A percentile compares a stretch with the other conserved stretches of the same genome.
Conservation (phyloP, 2,797 vertebrate species). For the Brachyrhaphis roseni region DNA sequence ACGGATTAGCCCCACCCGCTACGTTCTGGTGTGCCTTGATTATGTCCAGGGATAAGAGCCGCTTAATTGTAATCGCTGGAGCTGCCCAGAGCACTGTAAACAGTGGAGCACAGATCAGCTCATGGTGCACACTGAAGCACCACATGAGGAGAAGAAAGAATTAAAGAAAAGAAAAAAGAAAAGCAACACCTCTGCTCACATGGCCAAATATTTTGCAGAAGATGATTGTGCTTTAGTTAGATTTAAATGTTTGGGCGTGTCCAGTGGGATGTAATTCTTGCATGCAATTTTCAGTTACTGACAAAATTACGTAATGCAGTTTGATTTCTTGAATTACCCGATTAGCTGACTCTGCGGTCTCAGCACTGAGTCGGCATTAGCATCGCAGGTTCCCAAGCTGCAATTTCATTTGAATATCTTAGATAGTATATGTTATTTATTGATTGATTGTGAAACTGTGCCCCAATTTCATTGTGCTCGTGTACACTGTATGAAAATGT, state of each 20-base stretch:
- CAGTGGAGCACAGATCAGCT: conserved; percentile 35
- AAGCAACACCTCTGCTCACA: conserved; percentile 1
- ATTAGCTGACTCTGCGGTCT: too few species aligned
- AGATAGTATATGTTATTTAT: background rate
- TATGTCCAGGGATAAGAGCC: conserved; percentile 80
- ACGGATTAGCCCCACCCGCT: conserved; percentile 73
- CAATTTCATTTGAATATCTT: background rate
- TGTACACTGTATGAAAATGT: too few species aligned
- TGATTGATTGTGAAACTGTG: too few species aligned
- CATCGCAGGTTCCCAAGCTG: background rate
- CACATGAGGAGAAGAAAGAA: background rate
- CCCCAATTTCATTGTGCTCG: too few species aligned
- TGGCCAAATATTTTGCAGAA: background rate
- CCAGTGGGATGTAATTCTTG: background rate
- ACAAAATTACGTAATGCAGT: background rate
- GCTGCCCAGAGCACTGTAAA: conserved; percentile 60
- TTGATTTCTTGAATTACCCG: background rate
- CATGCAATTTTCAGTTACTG: background rate
- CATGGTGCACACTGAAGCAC: conserved; percentile 14
- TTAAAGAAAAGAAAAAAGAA: background rate
- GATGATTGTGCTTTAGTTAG: background rate
- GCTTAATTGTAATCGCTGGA: conserved; percentile 82
- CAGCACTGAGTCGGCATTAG: background rate
- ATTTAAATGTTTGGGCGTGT: conserved; percentile 1
- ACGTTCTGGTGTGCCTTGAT: conserved; percentile 70